Percentiles rank a stretch among this genome's conserved stretches.
Evolutionary conservation across 2,797 vertebrate genomes (phyloP).

Genomic region (Pitangus sulphuratus): DNA sequence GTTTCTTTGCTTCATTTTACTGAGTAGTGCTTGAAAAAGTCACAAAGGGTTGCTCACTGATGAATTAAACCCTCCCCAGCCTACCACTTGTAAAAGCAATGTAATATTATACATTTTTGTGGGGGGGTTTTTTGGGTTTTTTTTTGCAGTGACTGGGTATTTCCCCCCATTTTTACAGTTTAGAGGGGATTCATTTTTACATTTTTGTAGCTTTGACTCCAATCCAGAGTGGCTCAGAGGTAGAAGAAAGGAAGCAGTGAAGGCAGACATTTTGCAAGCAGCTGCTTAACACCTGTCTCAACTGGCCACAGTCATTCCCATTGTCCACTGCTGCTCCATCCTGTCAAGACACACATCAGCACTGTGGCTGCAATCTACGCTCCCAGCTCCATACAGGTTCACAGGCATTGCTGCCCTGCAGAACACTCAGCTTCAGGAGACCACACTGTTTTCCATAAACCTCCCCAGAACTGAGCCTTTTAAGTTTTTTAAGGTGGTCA

Average conservation of each 20-base stretch:
- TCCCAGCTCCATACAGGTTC: not conserved
- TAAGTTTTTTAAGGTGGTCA: not conserved
- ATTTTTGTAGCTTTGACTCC: not conserved
- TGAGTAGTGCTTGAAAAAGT: not conserved
- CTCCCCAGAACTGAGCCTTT: not conserved
- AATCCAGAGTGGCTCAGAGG: not conserved
- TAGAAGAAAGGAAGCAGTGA: not conserved
- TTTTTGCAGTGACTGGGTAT: not conserved
- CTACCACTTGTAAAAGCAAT: not conserved
- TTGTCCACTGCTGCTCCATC: not conserved
- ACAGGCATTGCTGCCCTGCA: not conserved
- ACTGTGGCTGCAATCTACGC: not conserved
- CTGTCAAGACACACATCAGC: not conserved
- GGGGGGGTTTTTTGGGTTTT: not conserved
- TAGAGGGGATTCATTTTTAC: not conserved
- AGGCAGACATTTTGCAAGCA: not conserved
- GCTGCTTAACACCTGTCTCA: not conserved
- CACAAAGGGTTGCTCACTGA: not conserved
- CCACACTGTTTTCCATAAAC: not conserved
- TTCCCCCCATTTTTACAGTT: fast-evolving
- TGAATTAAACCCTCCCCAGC: not conserved
- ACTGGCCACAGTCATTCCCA: not conserved
- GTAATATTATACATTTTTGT: not conserved
- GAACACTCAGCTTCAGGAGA: not conserved
- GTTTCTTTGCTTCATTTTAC: not conserved